These are phyloP conservation scores for Halocynthia roretzi DNA, from an alignment of 23 tunicate species.

Conservation along the genomic window DNA sequence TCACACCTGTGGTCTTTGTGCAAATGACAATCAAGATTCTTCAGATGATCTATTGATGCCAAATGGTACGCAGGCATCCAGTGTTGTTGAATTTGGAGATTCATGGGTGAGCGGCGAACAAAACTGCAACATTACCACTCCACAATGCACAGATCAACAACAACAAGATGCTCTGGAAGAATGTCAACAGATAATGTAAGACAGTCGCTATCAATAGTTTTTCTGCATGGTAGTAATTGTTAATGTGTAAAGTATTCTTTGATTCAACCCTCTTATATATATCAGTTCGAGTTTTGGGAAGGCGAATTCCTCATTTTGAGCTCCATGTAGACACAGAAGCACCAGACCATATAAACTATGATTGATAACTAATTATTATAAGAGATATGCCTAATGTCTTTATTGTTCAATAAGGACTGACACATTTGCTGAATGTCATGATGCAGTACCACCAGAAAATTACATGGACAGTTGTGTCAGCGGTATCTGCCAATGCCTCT, in stretches of 20 bases:
- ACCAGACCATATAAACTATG: too few relatives aligned
- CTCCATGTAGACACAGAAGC: too few relatives aligned
- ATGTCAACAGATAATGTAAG: constrained; percentile 2
- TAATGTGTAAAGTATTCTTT: too few relatives aligned
- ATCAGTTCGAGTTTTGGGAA: too few relatives aligned
- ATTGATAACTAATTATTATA: too few relatives aligned
- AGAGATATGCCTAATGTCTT: neutral
- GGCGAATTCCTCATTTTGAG: too few relatives aligned
- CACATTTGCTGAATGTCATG: constrained; percentile 5
- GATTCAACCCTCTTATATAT: too few relatives aligned
- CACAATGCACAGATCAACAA: constrained; percentile 18
- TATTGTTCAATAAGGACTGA: neutral
- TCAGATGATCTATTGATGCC: constrained; percentile 69
- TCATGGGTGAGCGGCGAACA: constrained; percentile 35
- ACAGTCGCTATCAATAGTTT: too few relatives aligned
- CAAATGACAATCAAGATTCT: constrained; percentile 65
- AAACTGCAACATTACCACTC: too few relatives aligned
- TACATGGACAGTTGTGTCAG: constrained; percentile 1
- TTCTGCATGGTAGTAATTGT: too few relatives aligned
- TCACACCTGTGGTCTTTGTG: constrained; percentile 88
- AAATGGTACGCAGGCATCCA: constrained; percentile 39
- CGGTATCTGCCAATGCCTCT: constrained; percentile 1
- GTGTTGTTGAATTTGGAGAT: constrained; percentile 53
- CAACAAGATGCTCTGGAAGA: neutral
- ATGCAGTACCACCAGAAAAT: constrained; percentile 4